Evolutionary conservation across 1,140 invertebrate species (phyloP).

Genomic region (Prorops nasuta): DNA sequence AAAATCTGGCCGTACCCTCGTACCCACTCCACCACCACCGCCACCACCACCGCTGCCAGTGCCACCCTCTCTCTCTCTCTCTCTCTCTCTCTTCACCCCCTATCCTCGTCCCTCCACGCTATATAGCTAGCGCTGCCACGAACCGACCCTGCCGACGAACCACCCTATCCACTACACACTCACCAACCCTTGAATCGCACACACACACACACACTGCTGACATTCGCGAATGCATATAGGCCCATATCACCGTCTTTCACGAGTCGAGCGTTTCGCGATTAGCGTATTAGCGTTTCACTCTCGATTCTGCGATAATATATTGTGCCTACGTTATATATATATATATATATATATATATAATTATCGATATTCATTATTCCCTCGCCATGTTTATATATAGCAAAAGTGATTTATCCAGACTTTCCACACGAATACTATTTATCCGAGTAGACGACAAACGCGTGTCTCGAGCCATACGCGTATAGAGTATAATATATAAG

Average conservation of each 20-base stretch:
- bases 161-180: conserved; percentile 28
- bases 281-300: no score
- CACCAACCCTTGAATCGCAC: conserved; percentile 52
- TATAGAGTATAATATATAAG: no score
- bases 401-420: no score
- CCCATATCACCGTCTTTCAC: no score
- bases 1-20: conserved; percentile 56
- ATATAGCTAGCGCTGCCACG: conserved; percentile 18
- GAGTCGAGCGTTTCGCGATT: no score
- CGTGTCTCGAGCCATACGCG: no score
- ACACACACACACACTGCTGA: conserved; percentile 46
- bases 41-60: conserved; percentile 22
- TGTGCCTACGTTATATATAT: not conserved
- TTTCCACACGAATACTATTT: no score
- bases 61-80: conserved; percentile 20
- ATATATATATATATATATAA: not conserved
- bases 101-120: no score
- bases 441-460: no score
- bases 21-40: conserved; percentile 35
- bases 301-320: no score
- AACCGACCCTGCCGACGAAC: not conserved
- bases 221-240: conserved; percentile 38
- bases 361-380: not conserved
- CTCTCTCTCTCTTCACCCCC: conserved; percentile 11
- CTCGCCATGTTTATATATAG: not conserved